phyloP scores from a whole-genome alignment of 2,888 invertebrate genomes.

The Phengaris arion region DNA sequence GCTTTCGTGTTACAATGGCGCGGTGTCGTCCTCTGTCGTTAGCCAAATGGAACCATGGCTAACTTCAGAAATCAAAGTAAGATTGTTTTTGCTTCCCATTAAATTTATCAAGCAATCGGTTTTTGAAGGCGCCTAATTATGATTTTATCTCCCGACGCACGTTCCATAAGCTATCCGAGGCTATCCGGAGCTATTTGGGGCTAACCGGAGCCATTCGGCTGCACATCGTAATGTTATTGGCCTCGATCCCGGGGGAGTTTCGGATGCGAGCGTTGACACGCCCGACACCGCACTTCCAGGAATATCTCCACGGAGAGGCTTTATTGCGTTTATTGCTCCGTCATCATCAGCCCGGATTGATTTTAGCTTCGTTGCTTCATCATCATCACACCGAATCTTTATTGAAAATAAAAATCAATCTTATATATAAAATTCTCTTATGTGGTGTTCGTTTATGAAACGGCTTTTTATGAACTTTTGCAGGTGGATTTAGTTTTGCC shows the following conservation, averaged over 20 bases:
- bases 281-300: conserved; percentile 15
- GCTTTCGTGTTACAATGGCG: too few species aligned
- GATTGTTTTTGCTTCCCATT: background rate
- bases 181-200: background rate
- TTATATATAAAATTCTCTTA: too few species aligned
- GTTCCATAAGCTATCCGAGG: background rate
- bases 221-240: conserved; percentile 24
- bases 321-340: conserved; percentile 5
- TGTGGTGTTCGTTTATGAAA: too few species aligned
- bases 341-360: background rate
- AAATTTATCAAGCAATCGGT: background rate
- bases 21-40: too few species aligned
- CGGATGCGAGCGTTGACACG: conserved; percentile 20
- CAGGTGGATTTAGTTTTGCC: too few species aligned
- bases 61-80: background rate
- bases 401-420: too few species aligned
- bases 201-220: conserved; percentile 6
- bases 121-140: background rate
- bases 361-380: background rate
- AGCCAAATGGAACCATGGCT: background rate
- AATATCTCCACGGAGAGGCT: conserved; percentile 2
- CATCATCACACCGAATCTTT: too few species aligned
- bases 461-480: too few species aligned
- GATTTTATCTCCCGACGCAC: background rate
- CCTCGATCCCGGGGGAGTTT: background rate